phyloP scores from a whole-genome alignment of 2,888 invertebrate genomes.

The Marasmarcha lunaedactyla region DNA sequence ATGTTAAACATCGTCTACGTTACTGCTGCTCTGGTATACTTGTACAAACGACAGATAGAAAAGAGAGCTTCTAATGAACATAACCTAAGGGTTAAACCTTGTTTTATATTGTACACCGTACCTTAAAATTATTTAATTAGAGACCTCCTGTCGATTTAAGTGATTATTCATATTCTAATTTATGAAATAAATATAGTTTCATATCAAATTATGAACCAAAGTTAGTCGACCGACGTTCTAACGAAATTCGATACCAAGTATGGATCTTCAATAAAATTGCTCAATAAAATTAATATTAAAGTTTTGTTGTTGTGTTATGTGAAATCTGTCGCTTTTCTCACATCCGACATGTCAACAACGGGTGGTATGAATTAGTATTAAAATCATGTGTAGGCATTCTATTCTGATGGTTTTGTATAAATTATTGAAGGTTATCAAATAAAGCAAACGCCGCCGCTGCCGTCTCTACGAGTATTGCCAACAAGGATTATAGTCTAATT shows the following conservation, averaged over 20 bases:
- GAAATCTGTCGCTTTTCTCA: slow-evolving; percentile 42
- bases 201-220: too few species aligned
- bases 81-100: not conserved
- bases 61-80: not conserved
- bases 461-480: too few species aligned
- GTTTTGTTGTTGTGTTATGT: slow-evolving; percentile 19
- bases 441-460: too few species aligned
- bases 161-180: slow-evolving; percentile 12
- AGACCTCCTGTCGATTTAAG: slow-evolving; percentile 12
- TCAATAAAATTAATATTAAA: slow-evolving; percentile 8
- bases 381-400: too few species aligned
- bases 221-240: too few species aligned
- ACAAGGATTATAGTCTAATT: too few species aligned
- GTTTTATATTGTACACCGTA: not conserved
- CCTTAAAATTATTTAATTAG: slow-evolving; percentile 15
- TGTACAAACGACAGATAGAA: not conserved
- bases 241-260: too few species aligned
- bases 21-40: slow-evolving; percentile 6
- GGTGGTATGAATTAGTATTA: slow-evolving; percentile 20
- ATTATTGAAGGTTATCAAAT: too few species aligned
- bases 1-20: slow-evolving; percentile 26
- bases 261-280: too few species aligned
- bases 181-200: not conserved
- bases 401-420: too few species aligned
- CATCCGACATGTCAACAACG: slow-evolving; percentile 26